Evolutionary conservation across 2,797 vertebrate species (phyloP), one percentile per base, ranked within the genome.

Genomic region (Cuniculus paca): DNA sequence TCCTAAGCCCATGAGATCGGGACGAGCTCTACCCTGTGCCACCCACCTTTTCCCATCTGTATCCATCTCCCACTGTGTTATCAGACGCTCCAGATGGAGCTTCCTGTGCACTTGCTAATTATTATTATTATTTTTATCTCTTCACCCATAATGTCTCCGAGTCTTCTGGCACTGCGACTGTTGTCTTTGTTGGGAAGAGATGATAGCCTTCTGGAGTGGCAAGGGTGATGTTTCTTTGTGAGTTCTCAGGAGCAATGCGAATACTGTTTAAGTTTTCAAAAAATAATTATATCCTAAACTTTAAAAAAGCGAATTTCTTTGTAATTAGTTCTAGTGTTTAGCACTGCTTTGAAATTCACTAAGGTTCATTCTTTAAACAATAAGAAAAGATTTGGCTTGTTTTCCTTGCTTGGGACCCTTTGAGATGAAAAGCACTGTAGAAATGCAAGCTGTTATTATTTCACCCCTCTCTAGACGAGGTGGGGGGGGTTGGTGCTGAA

Each of bases 381-480:
- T 78, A 78, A 96, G 94, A 96, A 96, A 96, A 95, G 90, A 96
- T 93, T 86, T 81, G 81, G 94, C 74, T 90, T 95, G 84, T 93
- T 97, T 97, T 74, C 79, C 96, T 97, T 97, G 81, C 94, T 96
- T 96, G 85, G 87, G 61, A 95, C 96, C 58, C 79, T 83, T 85
- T 79, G 79, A 92, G 96, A 97, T 94, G 95, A 96, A 97, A 97
- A 96, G 97, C 91, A 87, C 84, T 94, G 68, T 90, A 95, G 96
- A 97, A 97, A 94, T 95, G 88, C 88, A 97, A 96, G 96, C 97
- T 97, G 68, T 98, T 97, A 97, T 97, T 97, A 98, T 97, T 72
- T 91, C 54, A 4, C 91, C 94, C 84, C 74, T 97, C 90, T 94
- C 78, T 70, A 97, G 95, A 54, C 52, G 16, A 1, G 16, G 52